phyloP scores from a whole-genome alignment of 2,888 invertebrate species.

The Eupelmus urozonus region DNA sequence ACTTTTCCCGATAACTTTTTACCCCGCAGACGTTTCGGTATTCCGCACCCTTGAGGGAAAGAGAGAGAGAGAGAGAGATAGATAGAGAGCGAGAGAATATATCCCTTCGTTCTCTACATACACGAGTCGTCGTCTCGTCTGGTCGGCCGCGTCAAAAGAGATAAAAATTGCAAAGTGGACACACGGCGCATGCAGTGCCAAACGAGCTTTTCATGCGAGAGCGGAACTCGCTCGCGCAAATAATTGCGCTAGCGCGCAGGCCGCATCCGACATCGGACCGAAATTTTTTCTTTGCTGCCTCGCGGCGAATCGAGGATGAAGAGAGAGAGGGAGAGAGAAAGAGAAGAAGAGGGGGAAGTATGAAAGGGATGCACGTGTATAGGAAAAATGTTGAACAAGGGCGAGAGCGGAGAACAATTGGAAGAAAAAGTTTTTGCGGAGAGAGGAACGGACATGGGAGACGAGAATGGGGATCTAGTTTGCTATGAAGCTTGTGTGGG shows the following conservation, averaged over 20 bases:
- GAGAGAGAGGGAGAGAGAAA: neutral
- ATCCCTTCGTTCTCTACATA: neutral
- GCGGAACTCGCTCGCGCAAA: neutral
- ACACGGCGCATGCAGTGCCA: neutral
- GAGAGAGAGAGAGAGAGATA: neutral
- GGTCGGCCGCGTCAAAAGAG: neutral
- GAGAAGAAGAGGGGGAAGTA: neutral
- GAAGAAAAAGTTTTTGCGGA: constrained; percentile 33
- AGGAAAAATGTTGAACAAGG: neutral
- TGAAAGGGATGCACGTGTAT: neutral
- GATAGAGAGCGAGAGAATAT: neutral
- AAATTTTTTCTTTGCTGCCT: constrained; percentile 16
- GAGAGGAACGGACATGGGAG: neutral
- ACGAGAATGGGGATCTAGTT: constrained; percentile 34
- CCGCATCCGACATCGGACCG: neutral
- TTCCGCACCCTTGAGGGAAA: constrained; percentile 17
- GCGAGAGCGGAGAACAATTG: constrained; percentile 23
- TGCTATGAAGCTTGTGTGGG: neutral
- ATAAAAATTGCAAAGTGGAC: constrained; percentile 29
- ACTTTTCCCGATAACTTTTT: constrained; percentile 39
- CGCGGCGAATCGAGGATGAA: neutral
- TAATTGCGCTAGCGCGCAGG: constrained; percentile 30
- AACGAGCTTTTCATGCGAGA: constrained; percentile 29
- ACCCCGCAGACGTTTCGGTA: neutral
- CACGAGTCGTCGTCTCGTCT: neutral